A percentile compares a stretch with the other conserved stretches of the same genome.
Conservation (phyloP, 2,113 vertebrate genomes). For the Anguilla japonica region DNA sequence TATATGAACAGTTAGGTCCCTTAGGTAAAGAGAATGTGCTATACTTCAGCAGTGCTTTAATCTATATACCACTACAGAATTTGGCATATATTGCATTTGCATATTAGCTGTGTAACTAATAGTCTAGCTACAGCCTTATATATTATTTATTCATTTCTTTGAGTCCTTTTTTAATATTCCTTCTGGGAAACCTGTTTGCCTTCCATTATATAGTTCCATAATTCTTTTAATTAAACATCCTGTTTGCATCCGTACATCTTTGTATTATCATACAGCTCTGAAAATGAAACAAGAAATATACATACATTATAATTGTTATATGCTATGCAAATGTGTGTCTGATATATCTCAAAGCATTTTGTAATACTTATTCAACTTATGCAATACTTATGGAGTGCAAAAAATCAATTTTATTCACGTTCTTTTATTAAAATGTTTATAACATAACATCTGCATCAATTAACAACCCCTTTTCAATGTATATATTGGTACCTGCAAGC, state of each 20-base stretch:
- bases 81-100: background rate
- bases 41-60: background rate
- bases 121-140: background rate
- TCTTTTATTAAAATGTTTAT: background rate
- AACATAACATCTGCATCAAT: background rate
- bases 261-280: background rate
- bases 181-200: background rate
- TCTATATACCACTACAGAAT: background rate
- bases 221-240: slow-evolving; percentile 3
- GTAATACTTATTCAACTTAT: background rate
- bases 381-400: background rate
- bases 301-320: background rate
- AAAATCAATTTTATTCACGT: background rate
- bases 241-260: background rate
- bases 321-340: background rate
- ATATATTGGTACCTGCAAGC: background rate
- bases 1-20: background rate
- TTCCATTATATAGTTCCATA: background rate
- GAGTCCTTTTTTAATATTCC: background rate
- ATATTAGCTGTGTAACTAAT: background rate
- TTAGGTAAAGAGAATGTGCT: background rate
- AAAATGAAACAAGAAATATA: background rate
- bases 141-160: background rate
- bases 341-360: background rate
- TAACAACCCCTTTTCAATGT: background rate